Evolutionary conservation across 1,140 invertebrate species (phyloP).

Genomic region (Arctopsyche grandis): DNA sequence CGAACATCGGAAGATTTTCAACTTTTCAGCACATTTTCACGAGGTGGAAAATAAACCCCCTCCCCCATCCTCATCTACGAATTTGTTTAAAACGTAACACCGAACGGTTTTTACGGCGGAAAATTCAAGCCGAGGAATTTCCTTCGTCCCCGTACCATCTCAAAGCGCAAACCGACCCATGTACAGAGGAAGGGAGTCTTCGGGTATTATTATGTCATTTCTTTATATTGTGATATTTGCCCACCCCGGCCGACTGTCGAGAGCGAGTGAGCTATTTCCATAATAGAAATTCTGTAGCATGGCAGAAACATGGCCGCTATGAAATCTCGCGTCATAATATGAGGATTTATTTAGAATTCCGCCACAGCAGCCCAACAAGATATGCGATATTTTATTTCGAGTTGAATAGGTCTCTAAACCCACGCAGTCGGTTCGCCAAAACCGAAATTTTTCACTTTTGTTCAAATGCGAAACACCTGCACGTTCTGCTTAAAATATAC

Average conservation of each 20-base stretch:
- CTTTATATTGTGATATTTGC: conserved; percentile 54
- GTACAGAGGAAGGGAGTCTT: not conserved
- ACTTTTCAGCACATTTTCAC: not conserved
- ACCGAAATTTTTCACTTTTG: not conserved
- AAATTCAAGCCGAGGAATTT: no score
- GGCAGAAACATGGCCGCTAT: conserved; percentile 48
- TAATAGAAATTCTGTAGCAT: conserved; percentile 49
- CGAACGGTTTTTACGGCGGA: no score
- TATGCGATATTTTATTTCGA: conserved; percentile 40
- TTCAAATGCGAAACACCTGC: not conserved
- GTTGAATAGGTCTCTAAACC: conserved; percentile 16
- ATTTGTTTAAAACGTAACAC: no score
- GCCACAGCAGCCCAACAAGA: not conserved
- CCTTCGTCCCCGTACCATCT: no score
- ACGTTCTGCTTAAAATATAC: no score
- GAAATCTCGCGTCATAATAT: conserved; percentile 48
- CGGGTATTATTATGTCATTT: conserved; percentile 48
- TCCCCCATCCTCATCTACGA: no score
- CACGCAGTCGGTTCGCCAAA: not conserved
- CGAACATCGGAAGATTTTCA: no score
- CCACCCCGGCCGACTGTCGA: conserved; percentile 34
- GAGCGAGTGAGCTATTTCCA: conserved; percentile 48
- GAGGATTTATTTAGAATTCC: conserved; percentile 42
- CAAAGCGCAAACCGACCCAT: not conserved
- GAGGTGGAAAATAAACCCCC: not conserved